Percentiles rank a stretch among this genome's conserved stretches.
Conservation (phyloP, 2,888 invertebrate genomes). For the Rosalia funebris region DNA sequence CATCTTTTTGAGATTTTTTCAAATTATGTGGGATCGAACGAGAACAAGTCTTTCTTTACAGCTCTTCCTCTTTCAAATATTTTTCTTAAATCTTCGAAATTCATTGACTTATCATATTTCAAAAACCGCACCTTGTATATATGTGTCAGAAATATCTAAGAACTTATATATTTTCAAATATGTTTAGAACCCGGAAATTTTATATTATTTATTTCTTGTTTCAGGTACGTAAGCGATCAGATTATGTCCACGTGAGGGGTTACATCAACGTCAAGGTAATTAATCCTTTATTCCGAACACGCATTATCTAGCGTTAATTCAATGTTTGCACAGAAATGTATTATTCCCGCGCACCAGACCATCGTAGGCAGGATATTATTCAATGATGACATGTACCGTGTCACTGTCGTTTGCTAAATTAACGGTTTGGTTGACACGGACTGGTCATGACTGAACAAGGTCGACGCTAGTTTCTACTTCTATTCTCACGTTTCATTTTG, state of each 20-base stretch:
- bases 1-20: too few species aligned
- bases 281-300: neutral
- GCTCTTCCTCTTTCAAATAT: too few species aligned
- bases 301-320: constrained; percentile 2
- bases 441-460: neutral
- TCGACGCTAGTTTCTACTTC: neutral
- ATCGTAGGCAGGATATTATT: constrained; percentile 25
- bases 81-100: too few species aligned
- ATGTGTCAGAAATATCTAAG: too few species aligned
- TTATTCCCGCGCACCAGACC: constrained; percentile 13
- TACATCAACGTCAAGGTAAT: constrained; percentile 6
- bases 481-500: neutral
- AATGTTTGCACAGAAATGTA: constrained; percentile 10
- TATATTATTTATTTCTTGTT: constrained; percentile 4
- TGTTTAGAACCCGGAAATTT: too few species aligned
- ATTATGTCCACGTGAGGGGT: neutral
- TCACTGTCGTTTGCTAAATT: constrained; percentile 4
- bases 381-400: constrained; percentile 5
- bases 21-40: too few species aligned
- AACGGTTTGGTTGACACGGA: constrained; percentile 11
- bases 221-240: constrained; percentile 11
- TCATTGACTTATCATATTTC: too few species aligned
- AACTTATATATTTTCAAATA: too few species aligned
- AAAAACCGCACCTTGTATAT: neutral
- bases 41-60: too few species aligned